phyloP scores from a whole-genome alignment of 2,888 invertebrate genomes.

The Alsophila aescularia region DNA sequence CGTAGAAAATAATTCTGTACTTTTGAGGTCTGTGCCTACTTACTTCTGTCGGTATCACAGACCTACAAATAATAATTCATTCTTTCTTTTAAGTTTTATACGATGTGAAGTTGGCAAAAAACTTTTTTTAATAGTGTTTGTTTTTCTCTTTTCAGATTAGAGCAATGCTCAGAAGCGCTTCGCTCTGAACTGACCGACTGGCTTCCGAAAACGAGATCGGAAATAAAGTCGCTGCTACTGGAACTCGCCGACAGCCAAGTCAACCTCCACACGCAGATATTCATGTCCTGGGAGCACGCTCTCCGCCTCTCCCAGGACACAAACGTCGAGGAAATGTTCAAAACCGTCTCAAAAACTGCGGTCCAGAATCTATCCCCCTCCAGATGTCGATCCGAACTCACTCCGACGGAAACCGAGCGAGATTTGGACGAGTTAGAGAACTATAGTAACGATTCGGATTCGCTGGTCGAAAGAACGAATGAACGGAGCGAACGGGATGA shows the following conservation, averaged over 20 bases:
- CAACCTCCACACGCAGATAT: conserved; percentile 55
- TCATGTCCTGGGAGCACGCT: conserved; percentile 68
- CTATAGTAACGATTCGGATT: conserved; percentile 49
- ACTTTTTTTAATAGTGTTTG: too few relatives aligned
- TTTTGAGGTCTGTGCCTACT: too few relatives aligned
- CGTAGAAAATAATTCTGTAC: too few relatives aligned
- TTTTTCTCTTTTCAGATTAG: conserved; percentile 52
- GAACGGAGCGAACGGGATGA: conserved; percentile 14
- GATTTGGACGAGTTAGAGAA: conserved; percentile 56
- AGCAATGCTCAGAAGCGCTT: conserved; percentile 73
- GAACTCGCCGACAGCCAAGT: conserved; percentile 69
- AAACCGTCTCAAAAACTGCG: conserved; percentile 72
- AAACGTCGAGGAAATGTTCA: conserved; percentile 62
- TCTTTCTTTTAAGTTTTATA: too few relatives aligned
- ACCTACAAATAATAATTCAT: too few relatives aligned
- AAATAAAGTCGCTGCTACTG: conserved; percentile 62
- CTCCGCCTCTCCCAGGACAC: conserved; percentile 60
- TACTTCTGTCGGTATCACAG: too few relatives aligned
- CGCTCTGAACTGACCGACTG: conserved; percentile 72
- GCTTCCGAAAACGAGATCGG: conserved; percentile 67
- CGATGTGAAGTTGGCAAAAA: too few relatives aligned
- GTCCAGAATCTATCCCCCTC: conserved; percentile 71
- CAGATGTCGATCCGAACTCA: conserved; percentile 49
- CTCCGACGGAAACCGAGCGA: conserved; percentile 56
- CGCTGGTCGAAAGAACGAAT: conserved; percentile 12